phyloP scores from a whole-genome alignment of 2,113 vertebrate species.

The Urocolius indicus region DNA sequence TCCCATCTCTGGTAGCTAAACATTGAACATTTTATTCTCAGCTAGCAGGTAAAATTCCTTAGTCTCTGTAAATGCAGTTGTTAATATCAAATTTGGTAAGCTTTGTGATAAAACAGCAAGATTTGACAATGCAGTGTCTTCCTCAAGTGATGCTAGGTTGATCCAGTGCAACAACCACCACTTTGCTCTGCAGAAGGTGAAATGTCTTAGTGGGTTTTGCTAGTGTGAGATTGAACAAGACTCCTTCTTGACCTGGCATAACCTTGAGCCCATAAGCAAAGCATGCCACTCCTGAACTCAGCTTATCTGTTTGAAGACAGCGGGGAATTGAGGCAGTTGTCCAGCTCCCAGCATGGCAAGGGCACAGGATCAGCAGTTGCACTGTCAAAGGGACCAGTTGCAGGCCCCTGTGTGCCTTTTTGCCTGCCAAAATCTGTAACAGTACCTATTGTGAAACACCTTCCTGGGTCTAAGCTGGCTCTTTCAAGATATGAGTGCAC shows the following conservation, averaged over 20 bases:
- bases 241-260: background rate
- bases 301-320: background rate
- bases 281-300: too few species aligned
- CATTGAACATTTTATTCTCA: background rate
- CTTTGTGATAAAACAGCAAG: background rate
- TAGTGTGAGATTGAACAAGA: background rate
- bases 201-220: background rate
- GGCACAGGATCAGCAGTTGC: background rate
- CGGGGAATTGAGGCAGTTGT: background rate
- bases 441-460: background rate
- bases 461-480: background rate
- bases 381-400: fast-evolving
- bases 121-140: background rate
- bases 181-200: background rate
- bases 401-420: background rate
- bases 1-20: background rate
- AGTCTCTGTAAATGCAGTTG: background rate
- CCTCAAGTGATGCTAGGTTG: background rate
- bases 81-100: background rate
- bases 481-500: background rate
- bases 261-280: background rate
- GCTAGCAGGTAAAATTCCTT: background rate
- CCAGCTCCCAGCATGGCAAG: background rate
- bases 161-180: background rate
- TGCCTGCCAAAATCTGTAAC: background rate